Conservation (phyloP, 2,888 invertebrate genomes). For the Arenicola marina region DNA sequence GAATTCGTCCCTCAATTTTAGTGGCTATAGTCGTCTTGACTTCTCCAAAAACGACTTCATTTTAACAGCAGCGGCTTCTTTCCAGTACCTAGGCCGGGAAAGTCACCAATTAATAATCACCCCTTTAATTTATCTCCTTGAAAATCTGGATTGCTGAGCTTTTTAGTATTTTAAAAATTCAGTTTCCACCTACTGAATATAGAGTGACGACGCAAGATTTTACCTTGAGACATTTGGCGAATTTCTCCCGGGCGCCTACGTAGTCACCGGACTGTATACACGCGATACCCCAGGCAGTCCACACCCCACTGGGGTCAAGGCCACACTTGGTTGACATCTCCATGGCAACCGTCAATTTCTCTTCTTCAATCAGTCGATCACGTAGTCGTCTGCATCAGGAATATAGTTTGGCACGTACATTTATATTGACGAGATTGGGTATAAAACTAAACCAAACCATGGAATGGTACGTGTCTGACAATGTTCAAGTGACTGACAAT, state of each 20-base stretch:
- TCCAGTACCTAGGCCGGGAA: too few relatives aligned
- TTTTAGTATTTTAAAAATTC: background rate
- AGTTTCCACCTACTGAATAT: background rate
- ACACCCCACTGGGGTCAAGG: conserved; percentile 75
- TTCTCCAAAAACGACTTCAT: too few relatives aligned
- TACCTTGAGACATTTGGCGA: conserved; percentile 66
- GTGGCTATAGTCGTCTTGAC: too few relatives aligned
- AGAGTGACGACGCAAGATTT: background rate
- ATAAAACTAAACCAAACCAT: too few relatives aligned
- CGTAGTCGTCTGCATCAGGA: conserved; percentile 74
- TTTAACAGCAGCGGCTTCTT: too few relatives aligned
- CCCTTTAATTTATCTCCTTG: too few relatives aligned
- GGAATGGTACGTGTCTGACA: too few relatives aligned
- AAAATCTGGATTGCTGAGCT: background rate
- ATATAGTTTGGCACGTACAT: too few relatives aligned
- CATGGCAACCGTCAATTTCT: conserved; percentile 78
- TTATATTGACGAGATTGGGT: too few relatives aligned
- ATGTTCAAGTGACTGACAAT: too few relatives aligned
- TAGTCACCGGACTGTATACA: conserved; percentile 67
- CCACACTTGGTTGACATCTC: conserved; percentile 85
- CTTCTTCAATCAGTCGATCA: conserved; percentile 77
- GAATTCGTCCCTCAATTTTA: too few relatives aligned
- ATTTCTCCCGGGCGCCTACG: conserved; percentile 77
- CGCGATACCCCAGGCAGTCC: conserved; percentile 87
- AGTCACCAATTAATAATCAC: too few relatives aligned